phyloP scores from a whole-genome alignment of 2,113 vertebrate species.

The Scatophagus argus region DNA sequence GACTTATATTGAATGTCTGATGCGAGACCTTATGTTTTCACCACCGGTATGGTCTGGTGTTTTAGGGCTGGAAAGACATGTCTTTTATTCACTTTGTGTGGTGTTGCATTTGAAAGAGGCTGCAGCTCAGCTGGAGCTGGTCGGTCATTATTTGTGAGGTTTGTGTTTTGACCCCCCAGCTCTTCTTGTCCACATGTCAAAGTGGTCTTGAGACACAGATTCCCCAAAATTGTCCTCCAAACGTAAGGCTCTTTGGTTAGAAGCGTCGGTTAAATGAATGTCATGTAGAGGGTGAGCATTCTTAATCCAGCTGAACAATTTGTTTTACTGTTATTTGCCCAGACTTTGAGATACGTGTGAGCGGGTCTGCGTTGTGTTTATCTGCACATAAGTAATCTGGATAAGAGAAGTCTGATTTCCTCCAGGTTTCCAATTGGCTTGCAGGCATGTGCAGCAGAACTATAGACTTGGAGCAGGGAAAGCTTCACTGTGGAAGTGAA shows the following conservation, averaged over 20 bases:
- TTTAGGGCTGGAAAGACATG: not conserved
- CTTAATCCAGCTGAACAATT: not conserved
- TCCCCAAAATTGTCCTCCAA: not conserved
- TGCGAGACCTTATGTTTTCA: not conserved
- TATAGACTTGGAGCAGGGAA: not conserved
- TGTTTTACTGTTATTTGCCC: not conserved
- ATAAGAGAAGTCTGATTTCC: not conserved
- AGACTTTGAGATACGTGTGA: not conserved
- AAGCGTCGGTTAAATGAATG: not conserved
- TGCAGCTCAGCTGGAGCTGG: conserved; percentile 13
- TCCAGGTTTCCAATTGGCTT: not conserved
- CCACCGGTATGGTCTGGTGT: not conserved
- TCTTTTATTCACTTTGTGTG: not conserved
- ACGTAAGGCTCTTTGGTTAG: not conserved
- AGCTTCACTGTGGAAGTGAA: not conserved
- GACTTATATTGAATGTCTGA: conserved; percentile 10
- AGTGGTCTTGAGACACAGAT: not conserved
- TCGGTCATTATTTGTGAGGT: not conserved
- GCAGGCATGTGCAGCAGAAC: not conserved
- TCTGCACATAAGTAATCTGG: not conserved
- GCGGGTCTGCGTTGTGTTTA: not conserved
- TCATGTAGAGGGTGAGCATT: not conserved
- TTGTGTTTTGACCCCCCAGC: conserved; percentile 4
- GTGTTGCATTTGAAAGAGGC: conserved; percentile 4
- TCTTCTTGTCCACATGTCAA: not conserved